Base-by-base conservation (phyloP, 2,888 invertebrate species). In the Melanargia galathea region DNA sequence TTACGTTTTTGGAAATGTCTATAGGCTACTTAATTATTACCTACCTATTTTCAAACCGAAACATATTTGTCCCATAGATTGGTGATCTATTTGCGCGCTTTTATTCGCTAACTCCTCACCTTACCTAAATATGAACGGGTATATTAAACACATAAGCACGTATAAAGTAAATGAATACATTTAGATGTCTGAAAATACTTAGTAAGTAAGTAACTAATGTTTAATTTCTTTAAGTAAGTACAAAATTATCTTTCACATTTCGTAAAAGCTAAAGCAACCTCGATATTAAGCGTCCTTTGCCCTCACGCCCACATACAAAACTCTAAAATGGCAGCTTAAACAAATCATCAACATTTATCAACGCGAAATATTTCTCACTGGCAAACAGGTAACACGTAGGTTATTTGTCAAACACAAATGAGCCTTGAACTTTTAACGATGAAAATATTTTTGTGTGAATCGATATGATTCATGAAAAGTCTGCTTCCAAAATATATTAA, bases 321-420 rank as follows among this genome's bases (percentile, higher is more conserved):
- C 52, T n/a, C 52, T 35, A 63, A 69, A 69, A 61, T 66, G 65
- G 48, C 59, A 66, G 58, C 66, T 66, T 66, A 66, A 67, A 69
- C 68, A 72, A 71, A 71, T 72, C 63, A 65, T 54, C 62, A 40
- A 33, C 63, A 67, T 70, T 55, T 40, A 40, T 55, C 38, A 40
- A 40, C 55, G 65, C 38, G 68, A 62, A 66, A 65, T 63, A 58
- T 60, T 66, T 66, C 56, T 45, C 63, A 58, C 33, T 62, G 67
- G 63, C 61, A 66, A 59, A 46, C 45, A 46, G 51, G 51, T 51
- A 48, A 48, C 48, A 48, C 24, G 33, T 48, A 26, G 56, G 51
- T 46, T 52, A 64, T 67, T 64, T 62, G 51, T 64, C 46, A 45
- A 24, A 43, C 4, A 56, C 43, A 33, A 33, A 51, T 20, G 33